Conservation (phyloP, 2,113 vertebrate species). For the Pseudopipra pipra region DNA sequence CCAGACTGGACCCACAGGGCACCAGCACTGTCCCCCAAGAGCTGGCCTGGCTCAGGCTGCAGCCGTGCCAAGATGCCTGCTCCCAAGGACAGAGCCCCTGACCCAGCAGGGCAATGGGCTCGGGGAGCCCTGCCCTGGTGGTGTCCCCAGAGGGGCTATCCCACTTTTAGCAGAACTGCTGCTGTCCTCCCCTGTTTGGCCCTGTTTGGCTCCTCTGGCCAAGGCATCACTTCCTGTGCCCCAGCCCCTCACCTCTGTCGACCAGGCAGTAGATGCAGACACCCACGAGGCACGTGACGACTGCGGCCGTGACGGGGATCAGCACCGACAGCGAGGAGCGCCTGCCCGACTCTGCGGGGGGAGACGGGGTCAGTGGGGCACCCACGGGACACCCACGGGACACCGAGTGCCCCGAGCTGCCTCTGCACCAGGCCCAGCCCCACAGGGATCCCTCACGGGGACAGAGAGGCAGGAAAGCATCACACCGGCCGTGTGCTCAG, state of each 20-base stretch:
- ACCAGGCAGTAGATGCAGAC: constrained; percentile 4
- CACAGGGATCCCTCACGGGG: rapidly evolving
- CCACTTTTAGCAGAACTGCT: neutral
- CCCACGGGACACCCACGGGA: rapidly evolving
- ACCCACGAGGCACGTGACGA: neutral
- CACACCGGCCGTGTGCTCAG: rapidly evolving
- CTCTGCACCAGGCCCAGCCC: neutral
- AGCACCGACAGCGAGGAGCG: neutral
- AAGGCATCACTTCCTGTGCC: neutral
- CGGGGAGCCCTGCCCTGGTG: rapidly evolving
- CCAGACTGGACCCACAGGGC: rapidly evolving
- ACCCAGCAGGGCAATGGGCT: rapidly evolving
- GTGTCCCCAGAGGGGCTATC: neutral
- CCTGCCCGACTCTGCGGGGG: neutral
- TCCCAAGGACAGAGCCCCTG: neutral
- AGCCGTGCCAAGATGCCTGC: neutral
- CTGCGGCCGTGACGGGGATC: neutral
- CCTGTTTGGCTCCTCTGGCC: neutral
- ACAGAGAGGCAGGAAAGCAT: neutral
- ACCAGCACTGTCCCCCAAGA: neutral
- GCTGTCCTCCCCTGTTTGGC: rapidly evolving
- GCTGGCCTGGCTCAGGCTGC: neutral
- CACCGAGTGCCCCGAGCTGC: rapidly evolving
- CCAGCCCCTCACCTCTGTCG: constrained; percentile 31
- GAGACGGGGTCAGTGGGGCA: neutral